Conservation (phyloP, 1,140 invertebrate species). For the Ephestia elutella region DNA sequence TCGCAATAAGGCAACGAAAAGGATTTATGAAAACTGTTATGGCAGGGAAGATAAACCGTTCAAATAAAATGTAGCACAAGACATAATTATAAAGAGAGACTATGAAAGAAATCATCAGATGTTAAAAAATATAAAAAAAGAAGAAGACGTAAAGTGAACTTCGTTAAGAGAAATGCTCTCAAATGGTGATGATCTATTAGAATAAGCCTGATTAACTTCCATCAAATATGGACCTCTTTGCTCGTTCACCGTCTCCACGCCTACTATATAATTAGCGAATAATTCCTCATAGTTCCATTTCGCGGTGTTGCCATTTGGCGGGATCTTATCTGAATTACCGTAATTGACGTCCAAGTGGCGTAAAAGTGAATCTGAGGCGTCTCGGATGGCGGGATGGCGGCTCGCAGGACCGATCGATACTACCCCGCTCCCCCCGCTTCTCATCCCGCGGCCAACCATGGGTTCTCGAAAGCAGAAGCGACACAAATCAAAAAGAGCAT, state of each 20-base stretch:
- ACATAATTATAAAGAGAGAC: no score
- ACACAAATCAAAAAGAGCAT: background rate
- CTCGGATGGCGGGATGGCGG: slow-evolving; percentile 21
- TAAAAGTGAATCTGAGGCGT: slow-evolving; percentile 38
- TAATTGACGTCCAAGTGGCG: slow-evolving; percentile 40
- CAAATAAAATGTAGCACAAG: no score
- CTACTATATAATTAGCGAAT: background rate
- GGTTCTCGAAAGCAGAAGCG: background rate
- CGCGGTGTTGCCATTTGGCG: slow-evolving; percentile 17
- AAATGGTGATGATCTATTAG: no score
- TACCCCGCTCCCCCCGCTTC: slow-evolving; percentile 4
- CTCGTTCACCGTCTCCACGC: background rate
- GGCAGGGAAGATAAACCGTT: no score
- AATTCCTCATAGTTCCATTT: slow-evolving; percentile 9
- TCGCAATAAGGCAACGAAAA: no score
- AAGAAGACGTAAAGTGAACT: no score
- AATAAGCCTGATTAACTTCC: background rate
- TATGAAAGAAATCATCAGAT: no score
- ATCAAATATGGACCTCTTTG: background rate
- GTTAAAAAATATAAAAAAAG: no score
- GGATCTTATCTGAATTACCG: slow-evolving; percentile 27
- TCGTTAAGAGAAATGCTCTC: no score
- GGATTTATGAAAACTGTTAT: no score
- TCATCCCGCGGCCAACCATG: background rate
- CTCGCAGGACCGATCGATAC: slow-evolving; percentile 29